A percentile compares a stretch with the other conserved stretches of the same genome.
Evolutionary conservation across 2,888 invertebrate genomes (phyloP).

Genomic region (Calliopum simillimum): DNA sequence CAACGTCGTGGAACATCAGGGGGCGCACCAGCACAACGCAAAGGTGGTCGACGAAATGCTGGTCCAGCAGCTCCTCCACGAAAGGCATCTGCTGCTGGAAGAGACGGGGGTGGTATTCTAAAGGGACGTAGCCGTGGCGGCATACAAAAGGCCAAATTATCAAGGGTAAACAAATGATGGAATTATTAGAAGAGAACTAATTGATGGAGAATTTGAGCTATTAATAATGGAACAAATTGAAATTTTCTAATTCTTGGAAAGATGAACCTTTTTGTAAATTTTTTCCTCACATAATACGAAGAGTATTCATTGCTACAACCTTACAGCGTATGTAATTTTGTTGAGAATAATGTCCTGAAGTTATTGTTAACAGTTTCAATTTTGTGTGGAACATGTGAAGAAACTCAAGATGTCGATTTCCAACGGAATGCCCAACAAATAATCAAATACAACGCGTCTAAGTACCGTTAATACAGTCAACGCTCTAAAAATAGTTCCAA

Average conservation of each 20-base stretch:
- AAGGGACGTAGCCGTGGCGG: constrained; percentile 79
- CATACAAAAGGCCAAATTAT: constrained; percentile 69
- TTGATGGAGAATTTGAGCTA: constrained; percentile 34
- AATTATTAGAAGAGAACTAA: constrained; percentile 10
- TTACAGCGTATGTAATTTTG: constrained; percentile 12
- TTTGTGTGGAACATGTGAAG: background rate
- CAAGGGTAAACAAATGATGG: constrained; percentile 61
- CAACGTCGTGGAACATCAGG: constrained; percentile 62
- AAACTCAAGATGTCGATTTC: background rate
- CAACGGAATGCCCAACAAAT: background rate
- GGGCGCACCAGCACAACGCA: constrained; percentile 70
- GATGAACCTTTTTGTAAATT: too few relatives aligned
- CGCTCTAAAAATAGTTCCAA: background rate
- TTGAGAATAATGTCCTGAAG: background rate
- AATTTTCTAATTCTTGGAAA: too few relatives aligned
- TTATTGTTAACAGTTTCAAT: too few relatives aligned
- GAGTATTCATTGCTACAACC: background rate
- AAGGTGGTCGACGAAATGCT: constrained; percentile 69
- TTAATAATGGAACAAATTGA: constrained; percentile 25
- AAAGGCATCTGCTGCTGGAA: constrained; percentile 59
- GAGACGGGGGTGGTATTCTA: constrained; percentile 70
- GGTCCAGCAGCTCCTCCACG: constrained; percentile 73
- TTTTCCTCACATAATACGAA: too few relatives aligned
- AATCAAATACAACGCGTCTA: background rate
- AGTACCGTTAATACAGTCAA: background rate